Evolutionary conservation across 1,140 invertebrate genomes (phyloP), one percentile per base, ranked within the genome.

Genomic region (Pseudomyrmex concolor): DNA sequence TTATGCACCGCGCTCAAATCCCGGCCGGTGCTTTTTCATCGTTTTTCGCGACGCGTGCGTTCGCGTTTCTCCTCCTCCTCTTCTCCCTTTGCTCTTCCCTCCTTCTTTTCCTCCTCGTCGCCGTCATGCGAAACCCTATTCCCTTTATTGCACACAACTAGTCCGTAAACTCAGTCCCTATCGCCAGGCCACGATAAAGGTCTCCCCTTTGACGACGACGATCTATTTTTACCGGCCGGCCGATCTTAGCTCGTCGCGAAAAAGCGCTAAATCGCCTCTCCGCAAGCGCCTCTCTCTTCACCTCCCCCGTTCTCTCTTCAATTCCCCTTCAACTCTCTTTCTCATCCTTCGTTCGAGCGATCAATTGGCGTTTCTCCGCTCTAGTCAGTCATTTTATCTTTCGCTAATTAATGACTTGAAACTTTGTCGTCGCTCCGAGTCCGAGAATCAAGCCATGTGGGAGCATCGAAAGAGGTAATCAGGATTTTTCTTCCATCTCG

Each of bases 121-220:
- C 68, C 74, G 64, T 43, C 15, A 64, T 66, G 68, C 67, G 66
- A 86, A 86, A 86, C 77, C 73, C 72, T 63, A 74, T 76, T 87
- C 82, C 86, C 86, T 87, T 87, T 87, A 87, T 87, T 84, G 86
- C 86, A 84, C 85, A 87, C 85, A 80, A 86, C 85, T 59, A 87
- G 86, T 87, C 85, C 81, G 82, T 84, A 87, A 87, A 87, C 81
- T 87, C 85, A 34, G 82, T 80, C 63, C 73, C 85, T 87, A 87
- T 84, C 86, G 63, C 62, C 63, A 84, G 62, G 76, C 22, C 86
- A 78, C 86, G 86, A 87, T 87, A 87, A 87, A 87, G 73, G 85
- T 84, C 74, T 86, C 86, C 85, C 85, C 85, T 86, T 87, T 86
- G 85, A 74, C 83, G 82, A 84, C 76, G 85, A 84, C 80, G 80